Evolutionary conservation across 2,888 invertebrate species (phyloP).

Genomic region (Melieria crassipennis): DNA sequence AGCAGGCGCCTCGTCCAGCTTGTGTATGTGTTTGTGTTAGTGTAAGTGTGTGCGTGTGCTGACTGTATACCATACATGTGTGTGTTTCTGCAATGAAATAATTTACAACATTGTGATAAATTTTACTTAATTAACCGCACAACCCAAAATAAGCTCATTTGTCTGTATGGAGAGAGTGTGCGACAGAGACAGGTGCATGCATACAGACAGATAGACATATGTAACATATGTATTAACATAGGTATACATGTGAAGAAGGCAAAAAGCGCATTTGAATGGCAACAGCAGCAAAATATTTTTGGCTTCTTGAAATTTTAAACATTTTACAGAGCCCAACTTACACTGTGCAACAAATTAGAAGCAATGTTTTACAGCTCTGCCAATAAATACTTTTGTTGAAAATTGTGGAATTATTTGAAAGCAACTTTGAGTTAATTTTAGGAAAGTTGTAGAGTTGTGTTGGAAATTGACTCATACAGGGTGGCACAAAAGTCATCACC

Average conservation of each 20-base stretch:
- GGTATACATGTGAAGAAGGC: neutral
- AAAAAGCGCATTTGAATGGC: neutral
- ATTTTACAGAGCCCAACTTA: too few species aligned
- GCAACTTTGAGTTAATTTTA: too few species aligned
- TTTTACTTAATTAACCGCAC: conserved; percentile 43
- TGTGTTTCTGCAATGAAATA: conserved; percentile 30
- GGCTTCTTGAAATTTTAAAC: too few species aligned
- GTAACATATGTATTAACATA: neutral
- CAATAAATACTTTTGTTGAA: too few species aligned
- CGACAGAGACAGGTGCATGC: neutral
- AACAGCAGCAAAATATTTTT: neutral
- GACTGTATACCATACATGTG: too few species aligned
- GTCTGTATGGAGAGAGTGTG: conserved; percentile 4
- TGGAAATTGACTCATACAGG: too few species aligned
- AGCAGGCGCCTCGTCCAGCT: too few species aligned
- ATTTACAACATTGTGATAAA: conserved; percentile 42
- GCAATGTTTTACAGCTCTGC: too few species aligned
- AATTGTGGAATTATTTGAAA: neutral
- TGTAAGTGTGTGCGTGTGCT: neutral
- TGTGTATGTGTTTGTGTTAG: too few species aligned
- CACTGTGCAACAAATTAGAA: too few species aligned
- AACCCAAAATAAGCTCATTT: conserved; percentile 38
- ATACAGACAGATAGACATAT: neutral
- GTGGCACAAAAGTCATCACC: too few species aligned
- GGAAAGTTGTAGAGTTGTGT: too few species aligned